phyloP scores from a whole-genome alignment of 2,888 invertebrate genomes.

The Kryphioiulus occultus region DNA sequence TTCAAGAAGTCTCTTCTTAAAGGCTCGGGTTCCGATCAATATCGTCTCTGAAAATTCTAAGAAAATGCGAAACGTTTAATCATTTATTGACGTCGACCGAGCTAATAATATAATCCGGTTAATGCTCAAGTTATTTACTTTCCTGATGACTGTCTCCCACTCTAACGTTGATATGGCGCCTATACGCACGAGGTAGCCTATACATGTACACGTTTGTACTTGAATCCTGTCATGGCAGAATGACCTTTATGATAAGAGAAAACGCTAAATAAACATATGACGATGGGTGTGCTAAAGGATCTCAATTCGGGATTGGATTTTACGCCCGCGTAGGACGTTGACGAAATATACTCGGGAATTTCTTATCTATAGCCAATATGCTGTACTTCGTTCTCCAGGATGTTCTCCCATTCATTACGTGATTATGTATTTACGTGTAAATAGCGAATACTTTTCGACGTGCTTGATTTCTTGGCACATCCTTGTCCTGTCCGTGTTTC shows the following conservation, averaged over 20 bases:
- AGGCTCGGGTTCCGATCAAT: neutral
- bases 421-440: constrained; percentile 16
- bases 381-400: neutral
- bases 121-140: neutral
- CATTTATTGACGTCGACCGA: neutral
- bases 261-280: neutral
- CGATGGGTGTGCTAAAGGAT: constrained; percentile 2
- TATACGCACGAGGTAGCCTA: neutral
- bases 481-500: neutral
- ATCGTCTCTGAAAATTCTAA: neutral
- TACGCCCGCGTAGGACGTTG: neutral
- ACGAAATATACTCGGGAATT: neutral
- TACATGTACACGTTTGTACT: neutral
- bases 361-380: neutral
- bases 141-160: neutral
- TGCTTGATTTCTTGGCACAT: neutral
- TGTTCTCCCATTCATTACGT: neutral
- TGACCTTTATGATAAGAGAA: neutral
- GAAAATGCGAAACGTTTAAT: neutral
- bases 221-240: neutral
- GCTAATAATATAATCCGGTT: constrained; percentile 8
- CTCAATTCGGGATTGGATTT: neutral
- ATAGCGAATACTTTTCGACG: neutral
- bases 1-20: neutral
- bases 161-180: constrained; percentile 1